These are phyloP conservation scores for Atherinomorus stipes DNA, from an alignment of 2,113 vertebrate species.

Conservation along the genomic window DNA sequence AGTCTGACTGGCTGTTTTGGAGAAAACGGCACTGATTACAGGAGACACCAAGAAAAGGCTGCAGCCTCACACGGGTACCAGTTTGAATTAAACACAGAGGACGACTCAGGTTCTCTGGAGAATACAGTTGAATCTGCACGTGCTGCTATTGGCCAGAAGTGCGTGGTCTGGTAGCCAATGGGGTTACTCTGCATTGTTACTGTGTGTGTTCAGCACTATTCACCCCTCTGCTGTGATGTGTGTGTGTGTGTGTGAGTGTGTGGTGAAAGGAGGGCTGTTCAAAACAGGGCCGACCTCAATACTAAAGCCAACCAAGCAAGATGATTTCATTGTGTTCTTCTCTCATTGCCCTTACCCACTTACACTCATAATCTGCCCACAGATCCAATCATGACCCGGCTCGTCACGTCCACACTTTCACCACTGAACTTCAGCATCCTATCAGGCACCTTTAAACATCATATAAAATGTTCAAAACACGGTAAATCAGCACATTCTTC, in stretches of 20 bases:
- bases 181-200: constrained; percentile 64
- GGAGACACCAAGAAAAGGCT: not conserved
- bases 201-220: constrained; percentile 40
- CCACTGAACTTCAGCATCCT: constrained; percentile 2
- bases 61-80: constrained; percentile 15
- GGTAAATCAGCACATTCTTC: constrained; percentile 26
- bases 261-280: not conserved
- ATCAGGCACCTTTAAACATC: not conserved
- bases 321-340: constrained; percentile 71
- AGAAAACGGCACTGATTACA: too few species aligned
- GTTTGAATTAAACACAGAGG: constrained; percentile 58
- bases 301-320: constrained; percentile 67
- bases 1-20: constrained; percentile 2
- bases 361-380: constrained; percentile 48
- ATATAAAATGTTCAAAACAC: constrained; percentile 6
- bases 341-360: constrained; percentile 54
- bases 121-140: constrained; percentile 34
- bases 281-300: constrained; percentile 61
- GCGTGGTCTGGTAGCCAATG: constrained; percentile 77
- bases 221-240: constrained; percentile 2
- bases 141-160: constrained; percentile 72
- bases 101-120: constrained; percentile 48
- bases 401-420: constrained; percentile 38
- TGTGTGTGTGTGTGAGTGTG: constrained; percentile 13
- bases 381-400: constrained; percentile 32